Evolutionary conservation across 1,140 invertebrate genomes (phyloP).

Genomic region (Ridgeia piscesae): DNA sequence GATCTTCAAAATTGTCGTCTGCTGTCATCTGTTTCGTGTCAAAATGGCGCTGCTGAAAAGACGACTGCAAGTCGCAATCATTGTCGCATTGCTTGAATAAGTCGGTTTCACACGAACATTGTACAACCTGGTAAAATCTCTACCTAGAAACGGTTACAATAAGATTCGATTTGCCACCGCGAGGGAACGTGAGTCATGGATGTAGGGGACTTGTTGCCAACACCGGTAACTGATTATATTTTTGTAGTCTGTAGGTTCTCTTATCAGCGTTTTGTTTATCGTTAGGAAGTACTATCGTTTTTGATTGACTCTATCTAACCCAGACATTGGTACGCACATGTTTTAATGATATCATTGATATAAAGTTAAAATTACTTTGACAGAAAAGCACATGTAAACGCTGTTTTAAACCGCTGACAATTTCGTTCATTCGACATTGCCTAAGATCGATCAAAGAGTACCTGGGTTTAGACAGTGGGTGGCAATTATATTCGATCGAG

Average conservation of each 20-base stretch:
- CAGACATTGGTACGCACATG: too few relatives aligned
- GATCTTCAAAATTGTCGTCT: neutral
- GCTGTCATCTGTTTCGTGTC: neutral
- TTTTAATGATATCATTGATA: too few relatives aligned
- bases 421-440: too few relatives aligned
- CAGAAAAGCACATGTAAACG: too few relatives aligned
- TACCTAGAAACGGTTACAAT: neutral
- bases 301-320: too few relatives aligned
- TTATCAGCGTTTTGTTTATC: too few relatives aligned
- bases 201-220: neutral
- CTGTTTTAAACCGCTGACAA: too few relatives aligned
- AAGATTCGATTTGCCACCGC: neutral
- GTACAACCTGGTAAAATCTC: neutral
- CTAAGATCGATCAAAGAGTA: too few relatives aligned
- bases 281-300: too few relatives aligned
- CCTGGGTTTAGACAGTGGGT: too few relatives aligned
- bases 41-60: neutral
- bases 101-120: neutral
- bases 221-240: neutral
- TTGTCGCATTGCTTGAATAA: neutral
- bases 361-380: too few relatives aligned
- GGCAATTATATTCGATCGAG: too few relatives aligned
- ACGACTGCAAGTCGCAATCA: neutral
- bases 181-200: neutral
- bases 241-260: neutral